Conservation (phyloP, 37 sponge, comb jelly and placozoan species). For the Ianthella basta region DNA sequence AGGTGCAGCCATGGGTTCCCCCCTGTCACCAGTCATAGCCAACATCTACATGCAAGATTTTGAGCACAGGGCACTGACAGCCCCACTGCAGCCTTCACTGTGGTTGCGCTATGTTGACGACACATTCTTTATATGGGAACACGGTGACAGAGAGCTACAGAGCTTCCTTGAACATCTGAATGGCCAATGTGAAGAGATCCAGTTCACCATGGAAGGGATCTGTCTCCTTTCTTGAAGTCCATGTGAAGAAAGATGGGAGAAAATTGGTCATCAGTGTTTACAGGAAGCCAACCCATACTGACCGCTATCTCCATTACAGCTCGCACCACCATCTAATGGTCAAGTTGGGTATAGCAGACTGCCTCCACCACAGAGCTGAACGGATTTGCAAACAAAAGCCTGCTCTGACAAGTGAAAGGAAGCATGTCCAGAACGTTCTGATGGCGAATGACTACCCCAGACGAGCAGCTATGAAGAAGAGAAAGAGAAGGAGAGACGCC, state of each 20-base stretch:
- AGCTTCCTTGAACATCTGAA: conserved; percentile 14
- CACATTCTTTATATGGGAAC: neutral
- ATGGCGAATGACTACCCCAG: neutral
- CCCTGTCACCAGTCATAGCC: conserved; percentile 27
- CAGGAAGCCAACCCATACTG: neutral
- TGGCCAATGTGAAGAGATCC: conserved; percentile 1
- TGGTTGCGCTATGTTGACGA: neutral
- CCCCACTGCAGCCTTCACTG: conserved; percentile 3
- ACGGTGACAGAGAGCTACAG: conserved; percentile 2
- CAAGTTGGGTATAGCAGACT: neutral
- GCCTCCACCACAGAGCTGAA: conserved; percentile 6
- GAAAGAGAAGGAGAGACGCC: neutral
- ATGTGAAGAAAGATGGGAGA: neutral
- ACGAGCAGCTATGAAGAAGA: neutral
- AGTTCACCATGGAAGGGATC: conserved; percentile 5
- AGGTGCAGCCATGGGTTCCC: conserved; percentile 38
- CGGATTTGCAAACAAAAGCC: neutral
- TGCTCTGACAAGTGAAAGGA: neutral
- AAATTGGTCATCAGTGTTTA: neutral
- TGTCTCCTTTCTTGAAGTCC: neutral
- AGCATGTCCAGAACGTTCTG: neutral
- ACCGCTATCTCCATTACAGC: neutral
- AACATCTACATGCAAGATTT: conserved; percentile 18
- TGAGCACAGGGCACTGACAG: conserved; percentile 12
- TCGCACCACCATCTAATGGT: neutral